Conservation (phyloP, 2,113 vertebrate species). For the Rousettus leschenaultii region DNA sequence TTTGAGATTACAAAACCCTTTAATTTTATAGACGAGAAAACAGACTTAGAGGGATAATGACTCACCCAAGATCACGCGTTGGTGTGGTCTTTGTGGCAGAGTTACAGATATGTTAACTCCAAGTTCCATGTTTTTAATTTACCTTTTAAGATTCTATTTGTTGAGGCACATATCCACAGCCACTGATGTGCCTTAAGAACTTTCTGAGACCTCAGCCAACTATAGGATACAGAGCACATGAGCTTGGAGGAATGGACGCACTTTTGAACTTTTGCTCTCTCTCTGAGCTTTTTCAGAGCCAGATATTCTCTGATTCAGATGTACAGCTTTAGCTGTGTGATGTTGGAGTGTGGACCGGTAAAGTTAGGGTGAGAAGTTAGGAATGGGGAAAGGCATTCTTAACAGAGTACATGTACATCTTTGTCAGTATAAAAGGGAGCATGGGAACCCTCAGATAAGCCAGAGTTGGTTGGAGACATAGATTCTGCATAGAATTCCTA, state of each 20-base stretch:
- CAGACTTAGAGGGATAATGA: conserved; percentile 14
- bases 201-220: background rate
- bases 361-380: background rate
- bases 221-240: background rate
- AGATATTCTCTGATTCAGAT: background rate
- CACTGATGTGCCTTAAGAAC: background rate
- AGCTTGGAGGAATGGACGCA: background rate
- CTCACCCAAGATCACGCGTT: background rate
- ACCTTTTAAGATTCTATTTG: conserved; percentile 24
- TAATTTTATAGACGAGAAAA: conserved; percentile 12
- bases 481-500: background rate
- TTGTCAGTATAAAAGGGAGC: background rate
- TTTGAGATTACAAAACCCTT: conserved; percentile 33
- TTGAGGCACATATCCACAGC: background rate
- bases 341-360: background rate
- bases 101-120: background rate
- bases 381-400: background rate
- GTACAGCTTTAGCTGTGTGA: background rate
- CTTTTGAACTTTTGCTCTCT: background rate
- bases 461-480: background rate
- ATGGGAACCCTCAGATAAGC: background rate
- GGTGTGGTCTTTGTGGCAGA: background rate
- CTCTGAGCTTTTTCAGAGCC: background rate
- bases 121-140: background rate
- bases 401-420: background rate